Conservation (phyloP, 2,888 invertebrate species). For the Drosophila niveifrons region DNA sequence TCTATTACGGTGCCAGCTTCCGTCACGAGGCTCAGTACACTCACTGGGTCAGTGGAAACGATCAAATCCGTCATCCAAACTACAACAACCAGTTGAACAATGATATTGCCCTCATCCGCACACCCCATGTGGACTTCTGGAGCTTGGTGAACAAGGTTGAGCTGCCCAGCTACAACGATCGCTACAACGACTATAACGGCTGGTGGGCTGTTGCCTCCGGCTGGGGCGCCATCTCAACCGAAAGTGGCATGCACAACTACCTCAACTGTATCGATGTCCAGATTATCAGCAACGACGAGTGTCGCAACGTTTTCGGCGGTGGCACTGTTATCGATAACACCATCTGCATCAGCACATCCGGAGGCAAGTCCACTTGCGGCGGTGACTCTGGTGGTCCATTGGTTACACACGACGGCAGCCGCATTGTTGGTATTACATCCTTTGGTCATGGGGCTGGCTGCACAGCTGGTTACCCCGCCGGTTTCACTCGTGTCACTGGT, state of each 20-base stretch:
- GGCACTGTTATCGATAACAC: conserved; percentile 56
- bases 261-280: conserved; percentile 68
- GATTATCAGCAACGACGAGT: conserved; percentile 77
- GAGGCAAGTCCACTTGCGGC: conserved; percentile 82
- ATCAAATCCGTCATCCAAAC: conserved; percentile 57
- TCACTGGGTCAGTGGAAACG: conserved; percentile 50
- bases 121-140: conserved; percentile 65
- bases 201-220: conserved; percentile 67
- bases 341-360: conserved; percentile 61
- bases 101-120: conserved; percentile 69
- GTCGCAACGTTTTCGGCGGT: conserved; percentile 83
- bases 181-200: conserved; percentile 47
- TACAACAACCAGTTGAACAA: conserved; percentile 63
- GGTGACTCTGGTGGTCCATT: conserved; percentile 85
- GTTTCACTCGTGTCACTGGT: conserved; percentile 66
- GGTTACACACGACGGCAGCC: conserved; percentile 58
- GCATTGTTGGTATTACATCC: conserved; percentile 68
- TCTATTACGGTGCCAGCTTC: conserved; percentile 65
- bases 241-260: conserved; percentile 79
- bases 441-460: conserved; percentile 62
- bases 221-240: conserved; percentile 70
- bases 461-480: conserved; percentile 58
- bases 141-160: conserved; percentile 44
- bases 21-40: conserved; percentile 60
- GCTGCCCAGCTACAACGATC: conserved; percentile 57